A percentile compares a stretch with the other conserved stretches of the same genome.
Evolutionary conservation across 1,140 invertebrate genomes (phyloP).

Genomic region (Phocides pigmalion): DNA sequence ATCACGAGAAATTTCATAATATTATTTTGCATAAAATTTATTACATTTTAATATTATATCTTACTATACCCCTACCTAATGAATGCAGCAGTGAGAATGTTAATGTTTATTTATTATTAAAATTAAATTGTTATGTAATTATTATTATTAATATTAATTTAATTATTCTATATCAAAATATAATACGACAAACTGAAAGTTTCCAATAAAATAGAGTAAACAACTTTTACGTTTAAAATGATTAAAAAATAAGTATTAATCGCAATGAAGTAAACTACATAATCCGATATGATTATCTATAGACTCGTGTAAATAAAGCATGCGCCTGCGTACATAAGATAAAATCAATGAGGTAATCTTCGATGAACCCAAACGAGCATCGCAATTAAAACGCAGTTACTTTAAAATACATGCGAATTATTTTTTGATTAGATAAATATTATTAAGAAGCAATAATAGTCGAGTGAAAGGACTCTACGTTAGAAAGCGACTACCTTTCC

Average conservation of each 20-base stretch:
- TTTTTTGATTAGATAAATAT: neutral
- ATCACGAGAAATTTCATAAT: too few species aligned
- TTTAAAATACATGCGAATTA: neutral
- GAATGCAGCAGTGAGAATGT: too few species aligned
- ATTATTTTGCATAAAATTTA: too few species aligned
- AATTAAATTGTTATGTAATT: too few species aligned
- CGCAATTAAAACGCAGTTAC: neutral
- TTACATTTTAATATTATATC: too few species aligned
- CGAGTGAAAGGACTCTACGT: conserved; percentile 22
- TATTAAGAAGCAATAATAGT: conserved; percentile 5
- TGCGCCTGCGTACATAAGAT: conserved; percentile 30
- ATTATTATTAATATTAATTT: too few species aligned
- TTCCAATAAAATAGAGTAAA: too few species aligned
- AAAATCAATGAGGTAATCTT: conserved; percentile 31
- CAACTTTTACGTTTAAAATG: too few species aligned
- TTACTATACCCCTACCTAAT: too few species aligned
- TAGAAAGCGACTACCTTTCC: conserved; percentile 19
- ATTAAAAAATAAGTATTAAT: neutral
- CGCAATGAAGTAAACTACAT: neutral
- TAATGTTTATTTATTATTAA: too few species aligned
- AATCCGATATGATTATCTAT: neutral
- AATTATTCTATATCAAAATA: too few species aligned
- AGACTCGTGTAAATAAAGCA: conserved; percentile 17
- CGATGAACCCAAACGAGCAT: neutral
- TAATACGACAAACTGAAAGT: too few species aligned